These are phyloP conservation scores for Chlamydotis undulata DNA, from an alignment of 2,113 vertebrate genomes.

Conservation along the genomic window DNA sequence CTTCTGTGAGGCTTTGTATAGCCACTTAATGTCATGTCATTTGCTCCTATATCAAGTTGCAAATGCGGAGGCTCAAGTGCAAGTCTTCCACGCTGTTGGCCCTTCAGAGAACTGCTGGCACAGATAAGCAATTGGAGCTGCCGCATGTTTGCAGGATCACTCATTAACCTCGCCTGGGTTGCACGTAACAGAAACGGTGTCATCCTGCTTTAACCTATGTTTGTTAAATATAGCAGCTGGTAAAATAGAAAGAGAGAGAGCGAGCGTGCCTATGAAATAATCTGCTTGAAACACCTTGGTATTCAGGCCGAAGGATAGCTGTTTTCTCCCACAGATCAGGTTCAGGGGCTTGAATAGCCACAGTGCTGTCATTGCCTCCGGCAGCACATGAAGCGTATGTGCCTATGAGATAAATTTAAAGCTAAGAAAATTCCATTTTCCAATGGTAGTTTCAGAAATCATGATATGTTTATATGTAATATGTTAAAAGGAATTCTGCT, in stretches of 20 bases:
- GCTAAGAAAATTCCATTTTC: neutral
- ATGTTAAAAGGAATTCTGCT: neutral
- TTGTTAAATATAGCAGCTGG: neutral
- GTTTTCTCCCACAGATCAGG: neutral
- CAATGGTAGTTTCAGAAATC: neutral
- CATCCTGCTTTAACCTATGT: neutral
- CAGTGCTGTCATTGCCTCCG: neutral
- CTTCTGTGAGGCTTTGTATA: neutral
- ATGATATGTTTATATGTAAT: neutral
- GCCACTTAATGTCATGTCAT: neutral
- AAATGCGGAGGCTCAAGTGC: neutral
- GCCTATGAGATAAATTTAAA: neutral
- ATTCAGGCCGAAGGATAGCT: neutral
- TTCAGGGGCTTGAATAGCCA: neutral
- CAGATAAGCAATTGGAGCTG: neutral
- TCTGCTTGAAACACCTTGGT: constrained; percentile 10
- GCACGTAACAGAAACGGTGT: neutral
- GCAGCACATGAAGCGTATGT: neutral
- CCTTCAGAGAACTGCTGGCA: neutral
- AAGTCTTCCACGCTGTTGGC: neutral
- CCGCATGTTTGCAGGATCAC: neutral
- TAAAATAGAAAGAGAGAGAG: neutral
- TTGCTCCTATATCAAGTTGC: neutral
- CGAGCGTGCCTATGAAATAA: neutral
- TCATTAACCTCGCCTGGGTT: neutral